These are phyloP conservation scores for Eulithis prunata DNA, from an alignment of 2,888 invertebrate species.

Conservation along the genomic window DNA sequence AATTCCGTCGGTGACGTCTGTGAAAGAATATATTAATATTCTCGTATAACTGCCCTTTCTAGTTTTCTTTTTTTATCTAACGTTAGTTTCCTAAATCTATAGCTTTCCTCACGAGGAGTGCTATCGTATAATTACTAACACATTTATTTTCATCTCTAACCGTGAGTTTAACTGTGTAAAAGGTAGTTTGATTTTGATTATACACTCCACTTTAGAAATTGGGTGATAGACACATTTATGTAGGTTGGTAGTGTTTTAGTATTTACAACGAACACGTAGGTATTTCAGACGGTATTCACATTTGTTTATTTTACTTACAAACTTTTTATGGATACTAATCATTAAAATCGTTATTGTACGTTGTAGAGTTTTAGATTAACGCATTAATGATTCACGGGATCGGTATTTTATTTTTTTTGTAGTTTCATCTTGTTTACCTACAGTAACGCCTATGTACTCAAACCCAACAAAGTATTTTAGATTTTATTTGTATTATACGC, in stretches of 20 bases:
- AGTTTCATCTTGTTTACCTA: conserved; percentile 36
- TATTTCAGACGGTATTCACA: conserved; percentile 5
- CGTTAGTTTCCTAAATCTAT: too few species aligned
- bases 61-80: not conserved
- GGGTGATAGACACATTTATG: not conserved
- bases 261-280: not conserved
- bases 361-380: conserved; percentile 30
- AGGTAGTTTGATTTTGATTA: not conserved
- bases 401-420: conserved; percentile 46
- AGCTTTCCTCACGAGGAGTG: too few species aligned
- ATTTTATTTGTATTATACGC: not conserved
- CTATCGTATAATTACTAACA: too few species aligned
- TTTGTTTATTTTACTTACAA: conserved; percentile 7
- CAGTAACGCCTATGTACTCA: conserved; percentile 40
- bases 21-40: not conserved
- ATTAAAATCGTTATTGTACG: conserved; percentile 15
- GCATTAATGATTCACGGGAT: conserved; percentile 57
- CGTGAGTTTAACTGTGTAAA: too few species aligned
- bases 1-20: conserved; percentile 6
- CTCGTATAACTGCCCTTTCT: not conserved
- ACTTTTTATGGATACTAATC: conserved; percentile 22
- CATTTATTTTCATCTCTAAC: too few species aligned
- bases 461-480: not conserved
- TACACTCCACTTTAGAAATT: not conserved
- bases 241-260: not conserved